Percentiles rank a stretch among this genome's conserved stretches.
Conservation (phyloP, 2,113 vertebrate genomes). For the Sinocyclocheilus rhinocerous region DNA sequence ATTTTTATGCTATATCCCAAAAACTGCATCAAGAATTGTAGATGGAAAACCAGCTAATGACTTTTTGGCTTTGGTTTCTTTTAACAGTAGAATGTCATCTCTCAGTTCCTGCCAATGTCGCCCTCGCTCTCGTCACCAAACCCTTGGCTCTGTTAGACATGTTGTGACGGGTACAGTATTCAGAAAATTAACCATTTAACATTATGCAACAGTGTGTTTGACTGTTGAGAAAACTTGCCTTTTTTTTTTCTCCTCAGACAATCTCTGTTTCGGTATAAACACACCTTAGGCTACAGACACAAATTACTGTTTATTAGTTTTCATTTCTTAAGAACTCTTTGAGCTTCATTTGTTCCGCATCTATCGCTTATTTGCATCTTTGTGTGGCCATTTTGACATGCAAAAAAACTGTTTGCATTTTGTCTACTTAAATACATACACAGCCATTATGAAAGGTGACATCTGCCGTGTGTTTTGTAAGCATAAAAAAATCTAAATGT, state of each 20-base stretch:
- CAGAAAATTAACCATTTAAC: background rate
- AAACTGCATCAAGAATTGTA: background rate
- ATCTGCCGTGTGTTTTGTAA: background rate
- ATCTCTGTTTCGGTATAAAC: background rate
- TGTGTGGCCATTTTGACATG: background rate
- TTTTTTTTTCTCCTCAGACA: background rate
- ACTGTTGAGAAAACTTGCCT: background rate
- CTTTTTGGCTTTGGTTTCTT: background rate
- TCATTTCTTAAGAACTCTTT: background rate
- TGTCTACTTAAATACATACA: background rate
- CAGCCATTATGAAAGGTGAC: background rate
- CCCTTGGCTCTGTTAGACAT: conserved; percentile 4
- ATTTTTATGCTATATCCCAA: background rate
- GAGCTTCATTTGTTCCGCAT: background rate
- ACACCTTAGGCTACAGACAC: conserved; percentile 10
- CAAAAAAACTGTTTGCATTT: conserved; percentile 23
- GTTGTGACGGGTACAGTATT: conserved; percentile 28
- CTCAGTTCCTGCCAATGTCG: conserved; percentile 8
- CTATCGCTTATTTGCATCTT: background rate
- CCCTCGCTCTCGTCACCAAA: background rate
- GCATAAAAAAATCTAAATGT: conserved; percentile 23
- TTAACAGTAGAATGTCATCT: conserved; percentile 1
- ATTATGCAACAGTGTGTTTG: conserved; percentile 14
- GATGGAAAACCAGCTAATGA: background rate
- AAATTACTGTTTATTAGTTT: background rate